Percentiles rank a stretch among this genome's conserved stretches.
Conservation (phyloP, 2,888 invertebrate genomes). For the Scaptomyza flava region DNA sequence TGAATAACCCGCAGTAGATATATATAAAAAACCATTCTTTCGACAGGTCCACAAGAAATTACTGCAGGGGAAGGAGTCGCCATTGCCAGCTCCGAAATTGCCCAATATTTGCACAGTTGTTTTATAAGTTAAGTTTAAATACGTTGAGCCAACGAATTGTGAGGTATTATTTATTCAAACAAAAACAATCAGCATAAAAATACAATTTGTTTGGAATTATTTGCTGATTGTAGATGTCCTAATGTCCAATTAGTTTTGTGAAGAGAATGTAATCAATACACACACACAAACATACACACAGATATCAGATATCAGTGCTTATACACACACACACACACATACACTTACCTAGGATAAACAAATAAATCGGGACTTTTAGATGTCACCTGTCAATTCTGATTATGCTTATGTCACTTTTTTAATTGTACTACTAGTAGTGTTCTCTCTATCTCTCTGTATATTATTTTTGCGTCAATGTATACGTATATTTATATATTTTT, state of each 20-base stretch:
- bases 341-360: conserved; percentile 52
- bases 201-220: conserved; percentile 67
- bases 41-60: conserved; percentile 23
- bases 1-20: conserved; percentile 22
- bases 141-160: conserved; percentile 76
- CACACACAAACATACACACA: conserved; percentile 45
- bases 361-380: conserved; percentile 34
- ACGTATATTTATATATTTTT: conserved; percentile 47
- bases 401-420: conserved; percentile 63
- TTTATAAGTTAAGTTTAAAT: conserved; percentile 73
- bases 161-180: conserved; percentile 73
- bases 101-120: conserved; percentile 74
- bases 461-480: conserved; percentile 65
- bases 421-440: conserved; percentile 50
- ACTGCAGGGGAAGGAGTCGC: conserved; percentile 43
- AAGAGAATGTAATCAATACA: conserved; percentile 40
- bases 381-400: conserved; percentile 65
- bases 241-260: conserved; percentile 41
- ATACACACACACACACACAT: conserved; percentile 45
- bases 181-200: conserved; percentile 11
- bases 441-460: conserved; percentile 56
- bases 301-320: conserved; percentile 75
- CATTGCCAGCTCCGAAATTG: conserved; percentile 33
- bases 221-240: conserved; percentile 63
- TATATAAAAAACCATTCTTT: conserved; percentile 18